These are phyloP conservation scores for Bombus huntii DNA, from an alignment of 1,140 invertebrate species.

Conservation along the genomic window DNA sequence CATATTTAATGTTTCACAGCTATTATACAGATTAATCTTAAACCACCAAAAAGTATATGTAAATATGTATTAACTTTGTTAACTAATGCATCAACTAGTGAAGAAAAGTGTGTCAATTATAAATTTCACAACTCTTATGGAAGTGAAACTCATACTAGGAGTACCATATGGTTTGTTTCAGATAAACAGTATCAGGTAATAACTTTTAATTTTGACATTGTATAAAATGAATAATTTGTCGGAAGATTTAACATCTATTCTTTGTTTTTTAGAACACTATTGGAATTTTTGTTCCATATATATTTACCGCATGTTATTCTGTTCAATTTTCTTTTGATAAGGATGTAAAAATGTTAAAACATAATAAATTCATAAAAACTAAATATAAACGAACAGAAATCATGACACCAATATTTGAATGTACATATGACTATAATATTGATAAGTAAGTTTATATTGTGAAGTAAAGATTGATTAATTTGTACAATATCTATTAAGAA, in stretches of 20 bases:
- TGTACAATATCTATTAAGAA: background rate
- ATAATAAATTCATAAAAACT: conserved; percentile 19
- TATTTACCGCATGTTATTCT: conserved; percentile 43
- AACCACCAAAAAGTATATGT: background rate
- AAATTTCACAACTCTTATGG: background rate
- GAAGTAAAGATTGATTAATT: background rate
- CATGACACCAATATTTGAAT: background rate
- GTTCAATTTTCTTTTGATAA: background rate
- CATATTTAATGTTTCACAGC: background rate
- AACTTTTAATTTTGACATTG: background rate
- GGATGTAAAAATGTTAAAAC: background rate
- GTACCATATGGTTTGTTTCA: background rate
- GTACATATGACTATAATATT: conserved; percentile 15
- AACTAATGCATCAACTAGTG: background rate
- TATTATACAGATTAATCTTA: background rate
- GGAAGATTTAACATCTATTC: background rate
- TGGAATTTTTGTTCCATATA: background rate
- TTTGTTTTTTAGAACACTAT: background rate
- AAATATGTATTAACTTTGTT: background rate
- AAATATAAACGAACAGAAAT: conserved; percentile 8
- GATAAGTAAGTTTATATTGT: conserved; percentile 4
- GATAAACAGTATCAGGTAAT: background rate
- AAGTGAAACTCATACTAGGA: conserved; percentile 2
- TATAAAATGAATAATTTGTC: background rate
- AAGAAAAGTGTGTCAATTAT: conserved; percentile 11